Conservation (phyloP, 2,113 vertebrate species). For the Austrofundulus limnaeus region DNA sequence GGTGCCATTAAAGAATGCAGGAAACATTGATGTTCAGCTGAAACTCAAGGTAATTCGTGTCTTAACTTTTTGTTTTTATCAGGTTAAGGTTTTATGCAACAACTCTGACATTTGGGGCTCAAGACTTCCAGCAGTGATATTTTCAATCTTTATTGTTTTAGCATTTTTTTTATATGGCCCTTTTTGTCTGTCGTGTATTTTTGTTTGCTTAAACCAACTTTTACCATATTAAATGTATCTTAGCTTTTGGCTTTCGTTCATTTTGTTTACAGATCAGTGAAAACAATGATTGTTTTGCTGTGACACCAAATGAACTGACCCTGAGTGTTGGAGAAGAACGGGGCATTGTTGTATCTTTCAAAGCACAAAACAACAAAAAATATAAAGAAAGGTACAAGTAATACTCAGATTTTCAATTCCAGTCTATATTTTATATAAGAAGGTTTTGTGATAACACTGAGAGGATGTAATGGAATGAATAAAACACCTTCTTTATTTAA, state of each 20-base stretch:
- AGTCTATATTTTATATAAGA: neutral
- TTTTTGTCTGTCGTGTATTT: neutral
- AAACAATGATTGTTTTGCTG: slow-evolving; percentile 80
- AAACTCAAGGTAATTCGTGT: slow-evolving; percentile 84
- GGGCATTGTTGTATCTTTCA: slow-evolving; percentile 82
- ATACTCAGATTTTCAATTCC: neutral
- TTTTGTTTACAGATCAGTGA: slow-evolving; percentile 74
- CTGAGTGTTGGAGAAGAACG: slow-evolving; percentile 86
- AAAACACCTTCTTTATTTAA: too few relatives aligned
- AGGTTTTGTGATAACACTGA: too few relatives aligned
- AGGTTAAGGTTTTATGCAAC: slow-evolving; percentile 43
- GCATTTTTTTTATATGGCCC: neutral
- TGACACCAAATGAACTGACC: slow-evolving; percentile 83
- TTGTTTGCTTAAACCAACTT: neutral
- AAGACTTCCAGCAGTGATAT: slow-evolving; percentile 4
- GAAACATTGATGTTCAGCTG: slow-evolving; percentile 89
- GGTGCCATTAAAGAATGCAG: slow-evolving; percentile 93
- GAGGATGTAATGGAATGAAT: too few relatives aligned
- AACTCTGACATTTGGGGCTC: slow-evolving; percentile 40
- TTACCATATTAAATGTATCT: rapidly evolving
- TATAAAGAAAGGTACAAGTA: slow-evolving; percentile 82
- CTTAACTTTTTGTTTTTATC: slow-evolving; percentile 53
- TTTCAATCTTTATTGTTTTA: neutral
- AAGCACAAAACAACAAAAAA: slow-evolving; percentile 65
- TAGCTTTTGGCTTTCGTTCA: neutral